A percentile compares a stretch with the other conserved stretches of the same genome.
Conservation (phyloP, 2,113 vertebrate genomes). For the Anser cygnoides region DNA sequence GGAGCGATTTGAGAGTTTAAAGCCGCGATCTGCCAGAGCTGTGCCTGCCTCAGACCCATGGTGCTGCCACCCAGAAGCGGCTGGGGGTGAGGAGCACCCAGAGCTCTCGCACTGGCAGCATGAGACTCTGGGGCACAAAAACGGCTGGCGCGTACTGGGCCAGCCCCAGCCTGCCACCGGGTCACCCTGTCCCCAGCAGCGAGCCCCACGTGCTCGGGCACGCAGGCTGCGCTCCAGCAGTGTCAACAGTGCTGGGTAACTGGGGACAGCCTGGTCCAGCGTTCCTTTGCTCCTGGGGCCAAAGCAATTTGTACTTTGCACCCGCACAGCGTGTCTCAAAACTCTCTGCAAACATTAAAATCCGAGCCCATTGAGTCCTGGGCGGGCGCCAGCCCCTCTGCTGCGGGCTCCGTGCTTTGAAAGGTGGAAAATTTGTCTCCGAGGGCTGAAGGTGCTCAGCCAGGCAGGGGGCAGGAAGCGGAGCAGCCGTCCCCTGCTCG, state of each 20-base stretch:
- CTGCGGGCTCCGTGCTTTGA: fast-evolving
- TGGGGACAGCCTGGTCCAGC: neutral
- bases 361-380: neutral
- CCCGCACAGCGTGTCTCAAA: neutral
- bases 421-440: neutral
- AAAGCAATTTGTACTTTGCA: neutral
- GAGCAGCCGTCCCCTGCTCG: fast-evolving
- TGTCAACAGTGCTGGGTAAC: fast-evolving
- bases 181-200: fast-evolving
- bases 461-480: neutral
- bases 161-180: neutral
- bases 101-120: neutral
- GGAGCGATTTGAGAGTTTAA: neutral
- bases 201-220: neutral
- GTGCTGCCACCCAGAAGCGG: neutral
- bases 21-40: neutral
- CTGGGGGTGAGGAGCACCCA: too few relatives aligned
- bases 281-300: neutral
- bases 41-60: neutral
- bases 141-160: fast-evolving
- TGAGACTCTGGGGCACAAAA: too few relatives aligned
- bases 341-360: neutral
- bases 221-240: fast-evolving
- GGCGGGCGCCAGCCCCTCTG: neutral
- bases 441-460: neutral